A percentile compares a stretch with the other conserved stretches of the same genome.
These are phyloP conservation scores for Pseudonaja textilis DNA, from an alignment of 2,113 vertebrate genomes.

Conservation along the genomic window DNA sequence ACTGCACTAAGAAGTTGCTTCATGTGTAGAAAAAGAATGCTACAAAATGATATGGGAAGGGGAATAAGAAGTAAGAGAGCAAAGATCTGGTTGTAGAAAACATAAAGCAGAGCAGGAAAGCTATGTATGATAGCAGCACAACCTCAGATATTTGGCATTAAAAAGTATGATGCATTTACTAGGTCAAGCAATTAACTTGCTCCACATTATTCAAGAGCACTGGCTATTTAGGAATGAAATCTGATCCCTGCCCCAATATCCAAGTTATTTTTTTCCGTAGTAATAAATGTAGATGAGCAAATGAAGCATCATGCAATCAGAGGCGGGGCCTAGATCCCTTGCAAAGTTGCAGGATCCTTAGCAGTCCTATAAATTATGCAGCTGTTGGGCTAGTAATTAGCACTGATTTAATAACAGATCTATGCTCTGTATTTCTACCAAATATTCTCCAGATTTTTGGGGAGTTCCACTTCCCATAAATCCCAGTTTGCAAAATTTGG, in stretches of 20 bases:
- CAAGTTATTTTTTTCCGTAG: background rate
- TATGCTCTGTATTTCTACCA: background rate
- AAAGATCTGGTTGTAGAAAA: background rate
- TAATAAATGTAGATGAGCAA: background rate
- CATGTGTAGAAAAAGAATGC: background rate
- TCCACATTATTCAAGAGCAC: background rate
- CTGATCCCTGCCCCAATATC: background rate
- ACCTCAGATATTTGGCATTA: background rate
- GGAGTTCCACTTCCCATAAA: background rate
- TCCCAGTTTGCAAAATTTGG: background rate
- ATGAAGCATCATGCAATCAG: background rate
- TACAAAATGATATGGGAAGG: background rate
- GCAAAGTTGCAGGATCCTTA: background rate
- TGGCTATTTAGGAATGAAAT: background rate
- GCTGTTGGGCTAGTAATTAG: background rate
- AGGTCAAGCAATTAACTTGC: background rate
- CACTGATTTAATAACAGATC: background rate
- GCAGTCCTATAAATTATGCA: background rate
- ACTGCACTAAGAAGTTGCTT: background rate
- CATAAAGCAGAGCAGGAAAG: background rate
- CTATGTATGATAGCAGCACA: background rate
- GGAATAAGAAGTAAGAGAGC: background rate
- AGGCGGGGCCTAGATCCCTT: background rate
- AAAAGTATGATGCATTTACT: background rate
- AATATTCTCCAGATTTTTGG: background rate